Evolutionary conservation across 2,113 vertebrate genomes (phyloP).

Genomic region (Leptocoma aspasia): DNA sequence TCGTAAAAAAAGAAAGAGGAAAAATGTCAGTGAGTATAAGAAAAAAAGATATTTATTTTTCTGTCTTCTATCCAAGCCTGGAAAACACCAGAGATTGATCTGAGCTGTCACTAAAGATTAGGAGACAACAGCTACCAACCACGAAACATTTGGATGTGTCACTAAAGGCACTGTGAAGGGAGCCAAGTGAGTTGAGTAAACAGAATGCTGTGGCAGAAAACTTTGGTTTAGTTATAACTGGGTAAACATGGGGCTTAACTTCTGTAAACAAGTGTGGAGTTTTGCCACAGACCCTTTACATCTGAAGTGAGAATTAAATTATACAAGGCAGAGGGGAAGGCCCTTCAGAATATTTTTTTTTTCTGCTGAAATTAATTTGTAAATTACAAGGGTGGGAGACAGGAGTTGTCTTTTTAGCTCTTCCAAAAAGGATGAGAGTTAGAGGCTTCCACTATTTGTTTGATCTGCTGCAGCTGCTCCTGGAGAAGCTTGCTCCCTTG

Average conservation of each 20-base stretch:
- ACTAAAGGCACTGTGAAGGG: background rate
- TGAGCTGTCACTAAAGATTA: constrained; percentile 48
- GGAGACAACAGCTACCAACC: constrained; percentile 9
- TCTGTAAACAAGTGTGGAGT: constrained; percentile 14
- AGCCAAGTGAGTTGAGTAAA: constrained; percentile 21
- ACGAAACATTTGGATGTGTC: background rate
- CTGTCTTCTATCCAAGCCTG: background rate
- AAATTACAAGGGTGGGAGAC: background rate
- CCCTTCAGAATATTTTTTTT: background rate
- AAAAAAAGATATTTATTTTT: background rate
- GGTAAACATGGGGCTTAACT: constrained; percentile 5
- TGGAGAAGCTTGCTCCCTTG: background rate
- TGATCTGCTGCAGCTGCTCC: background rate
- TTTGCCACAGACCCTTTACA: background rate
- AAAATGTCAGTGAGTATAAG: background rate
- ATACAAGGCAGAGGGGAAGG: background rate
- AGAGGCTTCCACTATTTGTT: background rate
- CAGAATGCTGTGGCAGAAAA: constrained; percentile 7
- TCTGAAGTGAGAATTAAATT: constrained; percentile 1
- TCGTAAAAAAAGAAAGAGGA: background rate
- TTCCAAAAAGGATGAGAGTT: background rate
- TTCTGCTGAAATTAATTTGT: background rate
- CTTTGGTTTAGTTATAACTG: background rate
- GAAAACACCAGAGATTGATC: background rate
- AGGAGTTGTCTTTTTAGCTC: background rate